Base-by-base conservation (phyloP, 2,888 invertebrate genomes). In the Lasioglossum vierecki region DNA sequence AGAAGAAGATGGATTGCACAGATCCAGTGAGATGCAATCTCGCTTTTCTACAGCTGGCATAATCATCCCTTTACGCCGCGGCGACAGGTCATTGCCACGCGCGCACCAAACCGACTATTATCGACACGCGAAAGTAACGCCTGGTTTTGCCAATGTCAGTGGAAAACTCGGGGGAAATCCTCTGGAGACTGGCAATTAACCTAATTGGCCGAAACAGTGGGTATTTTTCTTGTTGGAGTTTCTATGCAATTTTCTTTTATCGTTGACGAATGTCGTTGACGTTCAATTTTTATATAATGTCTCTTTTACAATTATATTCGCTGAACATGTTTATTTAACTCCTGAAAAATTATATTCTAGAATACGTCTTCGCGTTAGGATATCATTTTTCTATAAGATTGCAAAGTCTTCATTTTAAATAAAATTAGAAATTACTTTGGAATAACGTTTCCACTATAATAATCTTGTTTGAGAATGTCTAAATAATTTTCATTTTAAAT, bases 71-170 rank as follows among this genome's bases (percentile, higher is more conserved):
- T 26, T 13, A 26, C 60, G 60, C 26, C 9, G 26, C 60, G 60
- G 60, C 60, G 60, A 60, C 60, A 60, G 60, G 60, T 60, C 60
- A 26, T 60, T 60, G 60, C 26, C 60, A 57, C 4, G 26, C 26
- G 60, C 60, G 60, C 60, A 13, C 60, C 26, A 26, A 26, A 60
- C 63, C 57, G 75, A 82, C 72, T 76, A 76, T 60, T 53, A 78
- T 71, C 30, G 76, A 78, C 80, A 85, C 68, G 57, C 44, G 15
- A 44, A 49, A 8, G 49, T 75, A 53, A 35, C 22, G 35, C 11
- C 22, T 39, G 74, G 57, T 39, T 57, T 30, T 44, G 22, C 49
- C 68, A 26, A 53, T 53, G 22, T 53, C 53, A 9, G 22, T 60
- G 26, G 60, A 60, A 26, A 26, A 60, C 60, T 60, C 26, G 2